Conservation (phyloP, 2,797 vertebrate genomes). For the Paramormyrops hopkinsi region DNA sequence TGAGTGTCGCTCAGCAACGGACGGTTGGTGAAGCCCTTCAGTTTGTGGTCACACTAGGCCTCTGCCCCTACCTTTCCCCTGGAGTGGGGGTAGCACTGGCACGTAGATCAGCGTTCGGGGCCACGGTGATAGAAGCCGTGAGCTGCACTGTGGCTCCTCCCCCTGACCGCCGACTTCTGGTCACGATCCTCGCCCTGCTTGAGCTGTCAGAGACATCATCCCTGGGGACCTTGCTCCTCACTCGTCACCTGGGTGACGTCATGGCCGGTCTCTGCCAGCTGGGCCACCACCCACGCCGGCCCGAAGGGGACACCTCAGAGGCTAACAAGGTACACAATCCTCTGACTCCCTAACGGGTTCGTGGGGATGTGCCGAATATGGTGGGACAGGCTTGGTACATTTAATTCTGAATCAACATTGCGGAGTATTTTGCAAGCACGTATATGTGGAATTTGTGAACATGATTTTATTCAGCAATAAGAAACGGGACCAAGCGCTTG, state of each 20-base stretch:
- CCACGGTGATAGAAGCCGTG: conserved; percentile 56
- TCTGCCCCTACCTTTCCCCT: conserved; percentile 73
- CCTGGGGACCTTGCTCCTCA: conserved; percentile 68
- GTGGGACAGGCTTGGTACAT: neutral
- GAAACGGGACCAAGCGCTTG: neutral
- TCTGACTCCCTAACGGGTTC: neutral
- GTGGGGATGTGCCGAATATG: neutral
- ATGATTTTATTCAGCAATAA: neutral
- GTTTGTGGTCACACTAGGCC: conserved; percentile 75
- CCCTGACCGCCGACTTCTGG: conserved; percentile 51
- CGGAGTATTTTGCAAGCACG: neutral
- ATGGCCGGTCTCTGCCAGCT: conserved; percentile 80
- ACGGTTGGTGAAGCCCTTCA: conserved; percentile 65
- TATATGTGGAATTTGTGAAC: neutral
- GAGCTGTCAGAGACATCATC: conserved; percentile 57
- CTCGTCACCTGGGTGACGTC: conserved; percentile 77
- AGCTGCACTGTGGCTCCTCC: conserved; percentile 16
- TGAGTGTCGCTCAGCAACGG: conserved; percentile 76
- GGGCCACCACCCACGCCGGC: conserved; percentile 63
- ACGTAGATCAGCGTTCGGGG: conserved; percentile 68
- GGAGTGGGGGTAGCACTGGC: conserved; percentile 73
- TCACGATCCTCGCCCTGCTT: conserved; percentile 55
- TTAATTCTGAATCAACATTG: neutral
- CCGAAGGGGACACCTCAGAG: conserved; percentile 32
- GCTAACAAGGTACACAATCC: conserved; percentile 44